phyloP scores from a whole-genome alignment of 2,888 invertebrate species.

The Micropterix aruncella region DNA sequence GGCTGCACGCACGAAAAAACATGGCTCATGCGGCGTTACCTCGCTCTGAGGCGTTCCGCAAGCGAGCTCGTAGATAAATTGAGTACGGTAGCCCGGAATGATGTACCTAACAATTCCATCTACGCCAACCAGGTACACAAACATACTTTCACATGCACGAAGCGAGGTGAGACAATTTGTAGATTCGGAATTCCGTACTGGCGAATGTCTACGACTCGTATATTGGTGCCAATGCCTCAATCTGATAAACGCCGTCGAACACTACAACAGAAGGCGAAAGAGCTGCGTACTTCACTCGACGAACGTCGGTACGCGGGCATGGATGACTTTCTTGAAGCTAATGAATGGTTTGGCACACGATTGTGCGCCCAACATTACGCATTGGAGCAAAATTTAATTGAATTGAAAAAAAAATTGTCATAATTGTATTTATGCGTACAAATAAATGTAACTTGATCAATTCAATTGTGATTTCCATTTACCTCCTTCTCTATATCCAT shows the following conservation, averaged over 20 bases:
- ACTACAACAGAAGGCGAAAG: constrained; percentile 15
- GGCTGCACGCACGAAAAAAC: too few species aligned
- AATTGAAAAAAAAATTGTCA: too few species aligned
- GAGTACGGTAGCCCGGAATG: constrained; percentile 15
- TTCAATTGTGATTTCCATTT: too few species aligned
- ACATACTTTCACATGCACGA: constrained; percentile 17
- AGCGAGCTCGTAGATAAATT: constrained; percentile 17
- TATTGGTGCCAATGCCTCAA: constrained; percentile 17
- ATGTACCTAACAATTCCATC: constrained; percentile 15
- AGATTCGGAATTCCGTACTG: constrained; percentile 18
- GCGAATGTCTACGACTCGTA: constrained; percentile 17
- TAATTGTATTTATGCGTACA: too few species aligned
- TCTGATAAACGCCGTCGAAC: constrained; percentile 15
- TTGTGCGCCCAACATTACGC: constrained; percentile 16
- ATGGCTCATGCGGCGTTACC: too few species aligned
- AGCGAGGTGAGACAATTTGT: constrained; percentile 16
- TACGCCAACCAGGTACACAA: constrained; percentile 18
- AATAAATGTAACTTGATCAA: too few species aligned
- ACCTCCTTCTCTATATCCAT: too few species aligned
- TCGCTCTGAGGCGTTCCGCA: too few species aligned
- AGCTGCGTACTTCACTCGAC: constrained; percentile 15
- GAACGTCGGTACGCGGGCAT: constrained; percentile 16
- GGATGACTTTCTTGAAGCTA: constrained; percentile 16
- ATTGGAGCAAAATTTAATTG: too few species aligned
- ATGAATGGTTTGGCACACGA: constrained; percentile 16